phyloP scores from a whole-genome alignment of 2,797 vertebrate species.

The Pteronotus mesoamericanus region DNA sequence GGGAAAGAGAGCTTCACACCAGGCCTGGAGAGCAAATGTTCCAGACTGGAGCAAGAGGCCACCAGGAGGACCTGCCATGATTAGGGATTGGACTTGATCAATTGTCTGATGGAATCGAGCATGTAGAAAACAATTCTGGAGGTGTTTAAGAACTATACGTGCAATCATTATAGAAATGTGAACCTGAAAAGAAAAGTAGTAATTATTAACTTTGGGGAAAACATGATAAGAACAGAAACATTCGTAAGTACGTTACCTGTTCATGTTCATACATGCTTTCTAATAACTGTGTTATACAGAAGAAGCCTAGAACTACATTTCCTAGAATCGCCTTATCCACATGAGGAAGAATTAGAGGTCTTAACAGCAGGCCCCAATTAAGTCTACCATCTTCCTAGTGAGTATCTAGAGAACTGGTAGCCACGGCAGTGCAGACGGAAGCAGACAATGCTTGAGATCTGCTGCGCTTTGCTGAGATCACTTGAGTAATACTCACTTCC shows the following conservation, averaged over 20 bases:
- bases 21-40: neutral
- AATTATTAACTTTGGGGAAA: neutral
- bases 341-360: neutral
- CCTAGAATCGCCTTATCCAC: neutral
- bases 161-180: neutral
- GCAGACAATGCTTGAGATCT: neutral
- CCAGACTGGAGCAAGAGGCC: neutral
- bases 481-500: neutral
- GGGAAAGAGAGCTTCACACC: neutral
- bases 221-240: neutral
- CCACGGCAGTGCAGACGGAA: neutral
- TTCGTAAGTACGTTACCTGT: neutral
- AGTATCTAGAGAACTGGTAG: neutral
- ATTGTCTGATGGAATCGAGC: neutral
- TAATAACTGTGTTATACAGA: neutral
- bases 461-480: rapidly evolving
- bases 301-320: neutral
- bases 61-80: rapidly evolving
- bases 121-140: neutral
- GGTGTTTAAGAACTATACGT: neutral
- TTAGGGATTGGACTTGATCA: neutral
- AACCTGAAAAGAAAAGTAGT: neutral
- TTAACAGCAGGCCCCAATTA: neutral
- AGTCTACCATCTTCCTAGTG: neutral
- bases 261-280: neutral